Percentiles rank a stretch among this genome's conserved stretches.
These are phyloP conservation scores for Heliconius cydno DNA, from an alignment of 2,888 invertebrate species.

Conservation along the genomic window DNA sequence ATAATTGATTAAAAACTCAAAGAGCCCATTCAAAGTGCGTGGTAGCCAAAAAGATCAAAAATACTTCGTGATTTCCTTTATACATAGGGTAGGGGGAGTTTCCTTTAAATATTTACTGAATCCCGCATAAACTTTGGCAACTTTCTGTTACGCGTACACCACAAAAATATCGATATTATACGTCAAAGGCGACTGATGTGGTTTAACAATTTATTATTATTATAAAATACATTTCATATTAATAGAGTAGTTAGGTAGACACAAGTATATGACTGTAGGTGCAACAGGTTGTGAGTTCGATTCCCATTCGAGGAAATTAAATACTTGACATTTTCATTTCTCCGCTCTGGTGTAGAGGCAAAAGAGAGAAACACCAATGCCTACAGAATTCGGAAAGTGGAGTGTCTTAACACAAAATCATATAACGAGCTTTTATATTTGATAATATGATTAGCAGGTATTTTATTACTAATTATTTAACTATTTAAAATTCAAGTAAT, in stretches of 20 bases:
- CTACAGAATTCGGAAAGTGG: too few species aligned
- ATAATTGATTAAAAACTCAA: background rate
- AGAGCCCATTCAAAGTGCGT: too few species aligned
- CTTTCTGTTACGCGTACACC: conserved; percentile 8
- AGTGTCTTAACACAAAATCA: too few species aligned
- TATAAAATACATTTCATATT: background rate
- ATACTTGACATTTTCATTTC: too few species aligned
- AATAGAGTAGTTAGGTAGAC: background rate
- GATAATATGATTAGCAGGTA: too few species aligned
- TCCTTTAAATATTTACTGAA: conserved; percentile 2
- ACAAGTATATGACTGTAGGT: too few species aligned
- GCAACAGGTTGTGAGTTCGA: too few species aligned
- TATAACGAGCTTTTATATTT: too few species aligned
- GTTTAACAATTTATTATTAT: conserved; percentile 2
- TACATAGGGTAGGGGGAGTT: background rate
- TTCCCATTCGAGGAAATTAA: too few species aligned
- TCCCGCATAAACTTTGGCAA: conserved; percentile 26
- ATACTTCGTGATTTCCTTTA: background rate
- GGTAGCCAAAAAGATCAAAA: background rate
- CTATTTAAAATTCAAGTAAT: background rate
- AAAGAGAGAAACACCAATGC: too few species aligned
- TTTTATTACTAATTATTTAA: background rate
- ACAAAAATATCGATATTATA: conserved; percentile 16
- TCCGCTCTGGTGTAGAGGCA: too few species aligned
- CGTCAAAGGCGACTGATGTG: background rate